Base-by-base conservation (phyloP, 1,140 invertebrate species). In the Monomorium pharaonis region DNA sequence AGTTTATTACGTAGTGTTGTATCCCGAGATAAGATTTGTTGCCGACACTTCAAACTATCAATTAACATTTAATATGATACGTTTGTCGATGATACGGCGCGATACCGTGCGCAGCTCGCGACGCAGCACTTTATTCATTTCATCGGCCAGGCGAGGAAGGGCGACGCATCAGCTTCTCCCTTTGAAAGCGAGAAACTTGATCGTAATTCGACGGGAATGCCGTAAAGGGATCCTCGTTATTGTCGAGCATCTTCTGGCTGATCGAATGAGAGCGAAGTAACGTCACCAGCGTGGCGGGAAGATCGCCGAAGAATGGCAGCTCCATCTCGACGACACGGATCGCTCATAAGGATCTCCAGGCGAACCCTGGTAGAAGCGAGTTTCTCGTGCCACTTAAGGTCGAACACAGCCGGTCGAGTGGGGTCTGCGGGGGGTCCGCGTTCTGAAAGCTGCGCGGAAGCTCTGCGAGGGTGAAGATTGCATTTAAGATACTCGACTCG, bases 261-360 rank as follows among this genome's bases (percentile, higher is more conserved):
- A 89, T 89, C 84, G 56, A 89, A 89, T 89, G 84, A 89, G 65
- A 89, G 65, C 60, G 60, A 84, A 89, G 88, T 89, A 77, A 81
- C 56, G 75, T 89, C 86, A 86, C 14, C 49, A 72, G 51, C 84
- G 72, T 75, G 87, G 86, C 87, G 65, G 80, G 44, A 85, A 60
- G 81, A 86, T 86, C 70, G 58, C 21, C 72, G 69, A 78, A 86
- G 80, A 80, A 89, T 69, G 84, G 75, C 78, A 58, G 70, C 33
- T 77, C 76, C 84, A 84, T 84, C 86, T 89, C 70, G 16, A 60
- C 75, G 69, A 89, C 85, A 77, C 33, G 60, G 84, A 74, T 74
- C 89, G 83, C 37, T 80, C 74, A 83, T 67, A 78, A 75, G 76
- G 63, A 63, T 58, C 47, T 54, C 33, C 37, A 58, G 78, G 54